Evolutionary conservation across 2,888 invertebrate genomes (phyloP).

Genomic region (Plemyria rubiginata): DNA sequence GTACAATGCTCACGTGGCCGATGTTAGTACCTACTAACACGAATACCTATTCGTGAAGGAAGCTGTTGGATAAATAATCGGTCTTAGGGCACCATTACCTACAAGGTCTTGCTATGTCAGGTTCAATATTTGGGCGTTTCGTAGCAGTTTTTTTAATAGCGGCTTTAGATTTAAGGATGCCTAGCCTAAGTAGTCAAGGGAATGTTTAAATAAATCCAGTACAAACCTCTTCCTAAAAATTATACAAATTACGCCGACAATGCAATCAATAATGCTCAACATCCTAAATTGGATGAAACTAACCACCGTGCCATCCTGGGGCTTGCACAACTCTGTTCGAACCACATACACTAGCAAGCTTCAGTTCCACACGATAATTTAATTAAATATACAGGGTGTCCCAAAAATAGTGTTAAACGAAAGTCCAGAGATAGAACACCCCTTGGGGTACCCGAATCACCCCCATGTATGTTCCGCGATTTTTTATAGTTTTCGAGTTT

Average conservation of each 20-base stretch:
- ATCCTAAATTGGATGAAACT: conserved; percentile 26
- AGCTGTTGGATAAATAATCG: conserved; percentile 5
- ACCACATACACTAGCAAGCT: not conserved
- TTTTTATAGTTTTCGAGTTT: too few species aligned
- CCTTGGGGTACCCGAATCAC: too few species aligned
- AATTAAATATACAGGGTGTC: too few species aligned
- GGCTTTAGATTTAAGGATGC: too few species aligned
- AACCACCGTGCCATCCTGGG: conserved; percentile 22
- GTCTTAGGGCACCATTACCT: not conserved
- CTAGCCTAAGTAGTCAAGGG: not conserved
- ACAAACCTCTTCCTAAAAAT: conserved; percentile 6
- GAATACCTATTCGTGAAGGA: not conserved
- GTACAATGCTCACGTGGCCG: not conserved
- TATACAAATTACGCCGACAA: conserved; percentile 15
- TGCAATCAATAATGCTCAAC: conserved; percentile 23
- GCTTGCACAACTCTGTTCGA: conserved; percentile 7
- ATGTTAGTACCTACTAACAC: too few species aligned
- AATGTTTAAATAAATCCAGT: not conserved
- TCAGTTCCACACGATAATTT: too few species aligned
- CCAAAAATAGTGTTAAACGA: too few species aligned
- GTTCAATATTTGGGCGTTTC: too few species aligned
- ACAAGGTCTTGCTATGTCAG: conserved; percentile 1
- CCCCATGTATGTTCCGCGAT: too few species aligned
- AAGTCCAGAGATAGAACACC: too few species aligned
- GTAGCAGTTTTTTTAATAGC: too few species aligned